These are phyloP conservation scores for Mus caroli DNA, from an alignment of 2,797 vertebrate species.

Conservation along the genomic window DNA sequence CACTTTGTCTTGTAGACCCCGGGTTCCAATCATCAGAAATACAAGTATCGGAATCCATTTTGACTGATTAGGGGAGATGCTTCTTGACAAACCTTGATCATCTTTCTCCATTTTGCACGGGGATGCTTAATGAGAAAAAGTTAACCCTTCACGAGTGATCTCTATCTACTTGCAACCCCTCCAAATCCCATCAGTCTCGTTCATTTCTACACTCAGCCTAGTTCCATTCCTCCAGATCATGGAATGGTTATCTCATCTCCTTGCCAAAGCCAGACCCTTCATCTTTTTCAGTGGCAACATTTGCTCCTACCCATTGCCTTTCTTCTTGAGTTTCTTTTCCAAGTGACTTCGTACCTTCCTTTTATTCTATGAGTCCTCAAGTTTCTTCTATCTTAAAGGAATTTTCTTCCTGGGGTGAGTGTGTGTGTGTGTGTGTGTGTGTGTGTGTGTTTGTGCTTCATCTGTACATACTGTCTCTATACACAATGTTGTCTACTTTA, in stretches of 20 bases:
- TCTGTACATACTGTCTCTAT: neutral
- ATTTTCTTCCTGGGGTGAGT: neutral
- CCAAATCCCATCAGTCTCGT: neutral
- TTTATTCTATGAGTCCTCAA: neutral
- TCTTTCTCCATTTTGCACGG: neutral
- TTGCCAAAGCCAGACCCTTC: neutral
- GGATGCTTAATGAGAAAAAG: constrained; percentile 20
- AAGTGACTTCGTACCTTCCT: neutral
- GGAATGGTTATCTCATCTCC: neutral
- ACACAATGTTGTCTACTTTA: neutral
- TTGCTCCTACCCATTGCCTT: neutral
- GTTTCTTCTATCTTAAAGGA: neutral
- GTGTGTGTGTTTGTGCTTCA: neutral
- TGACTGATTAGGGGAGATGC: neutral
- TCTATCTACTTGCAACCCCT: neutral
- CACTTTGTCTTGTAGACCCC: neutral
- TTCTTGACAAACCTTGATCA: neutral
- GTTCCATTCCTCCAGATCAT: neutral
- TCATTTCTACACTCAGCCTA: neutral
- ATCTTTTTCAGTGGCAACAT: neutral
- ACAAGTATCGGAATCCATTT: neutral
- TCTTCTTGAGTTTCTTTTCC: neutral
- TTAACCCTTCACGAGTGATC: neutral
- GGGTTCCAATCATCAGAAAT: neutral
- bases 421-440: too few relatives aligned